Percentiles rank a stretch among this genome's conserved stretches.
These are phyloP conservation scores for Hetaerina titia DNA, from an alignment of 2,888 invertebrate genomes.

Conservation along the genomic window DNA sequence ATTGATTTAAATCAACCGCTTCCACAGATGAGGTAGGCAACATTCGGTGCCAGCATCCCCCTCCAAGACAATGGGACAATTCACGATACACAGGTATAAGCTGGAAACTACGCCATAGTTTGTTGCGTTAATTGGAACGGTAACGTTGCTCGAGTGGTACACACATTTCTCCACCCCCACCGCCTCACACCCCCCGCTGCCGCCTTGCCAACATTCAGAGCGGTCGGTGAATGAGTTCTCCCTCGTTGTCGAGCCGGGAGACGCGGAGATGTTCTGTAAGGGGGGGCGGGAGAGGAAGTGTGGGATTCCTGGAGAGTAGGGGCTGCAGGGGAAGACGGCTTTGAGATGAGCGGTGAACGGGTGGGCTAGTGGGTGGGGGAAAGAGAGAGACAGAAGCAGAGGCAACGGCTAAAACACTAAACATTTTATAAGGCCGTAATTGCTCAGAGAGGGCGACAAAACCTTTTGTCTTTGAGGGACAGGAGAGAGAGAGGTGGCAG, in stretches of 20 bases:
- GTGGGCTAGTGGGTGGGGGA: neutral
- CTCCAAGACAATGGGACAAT: neutral
- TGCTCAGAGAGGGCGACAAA: neutral
- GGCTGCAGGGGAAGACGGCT: no score
- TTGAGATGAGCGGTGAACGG: neutral
- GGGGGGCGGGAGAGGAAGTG: no score
- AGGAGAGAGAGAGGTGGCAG: neutral
- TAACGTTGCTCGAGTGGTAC: neutral
- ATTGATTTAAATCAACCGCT: no score
- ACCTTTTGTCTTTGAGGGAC: neutral
- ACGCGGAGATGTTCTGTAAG: no score
- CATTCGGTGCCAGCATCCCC: no score
- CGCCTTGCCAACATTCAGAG: neutral
- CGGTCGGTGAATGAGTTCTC: neutral
- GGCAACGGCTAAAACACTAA: neutral
- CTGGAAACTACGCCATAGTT: neutral
- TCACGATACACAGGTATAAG: neutral
- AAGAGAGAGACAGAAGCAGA: neutral
- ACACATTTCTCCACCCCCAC: neutral
- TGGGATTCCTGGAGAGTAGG: neutral
- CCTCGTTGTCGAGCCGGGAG: no score
- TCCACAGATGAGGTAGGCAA: no score
- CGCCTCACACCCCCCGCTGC: neutral
- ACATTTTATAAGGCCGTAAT: constrained; percentile 11
- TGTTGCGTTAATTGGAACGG: neutral